Conservation (phyloP, 2,113 vertebrate species). For the Chloroceryle aenea region DNA sequence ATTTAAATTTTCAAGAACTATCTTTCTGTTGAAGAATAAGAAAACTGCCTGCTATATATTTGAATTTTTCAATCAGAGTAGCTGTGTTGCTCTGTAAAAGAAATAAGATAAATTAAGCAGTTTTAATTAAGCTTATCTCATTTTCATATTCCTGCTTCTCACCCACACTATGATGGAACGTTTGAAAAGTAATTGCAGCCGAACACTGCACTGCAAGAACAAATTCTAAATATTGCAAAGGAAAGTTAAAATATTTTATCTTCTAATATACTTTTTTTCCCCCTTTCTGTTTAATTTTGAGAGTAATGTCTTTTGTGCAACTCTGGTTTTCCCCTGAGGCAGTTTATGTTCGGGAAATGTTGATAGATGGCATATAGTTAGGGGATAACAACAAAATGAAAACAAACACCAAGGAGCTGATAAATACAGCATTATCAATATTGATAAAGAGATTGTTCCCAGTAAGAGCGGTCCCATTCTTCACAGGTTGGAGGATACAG, state of each 20-base stretch:
- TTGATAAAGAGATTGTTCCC: background rate
- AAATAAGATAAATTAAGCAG: background rate
- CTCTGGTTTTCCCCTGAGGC: constrained; percentile 8
- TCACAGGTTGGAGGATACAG: background rate
- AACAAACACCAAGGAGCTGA: background rate
- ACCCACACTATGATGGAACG: constrained; percentile 13
- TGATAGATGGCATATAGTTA: background rate
- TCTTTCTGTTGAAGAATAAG: background rate
- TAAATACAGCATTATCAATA: background rate
- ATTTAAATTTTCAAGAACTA: background rate
- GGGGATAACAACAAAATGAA: background rate
- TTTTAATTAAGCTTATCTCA: constrained; percentile 52
- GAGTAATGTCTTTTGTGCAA: background rate
- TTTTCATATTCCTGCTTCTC: constrained; percentile 51
- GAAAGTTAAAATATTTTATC: background rate
- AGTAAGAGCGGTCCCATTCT: background rate
- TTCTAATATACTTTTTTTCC: background rate
- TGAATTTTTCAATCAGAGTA: background rate
- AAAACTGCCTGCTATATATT: background rate
- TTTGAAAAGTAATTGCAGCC: background rate
- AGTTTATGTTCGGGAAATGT: background rate
- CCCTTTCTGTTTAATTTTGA: background rate
- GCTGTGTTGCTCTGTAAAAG: background rate
- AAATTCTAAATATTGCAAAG: constrained; percentile 14
- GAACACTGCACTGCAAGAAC: background rate